phyloP scores from a whole-genome alignment of 2,888 invertebrate species.

The Dryococelus australis region DNA sequence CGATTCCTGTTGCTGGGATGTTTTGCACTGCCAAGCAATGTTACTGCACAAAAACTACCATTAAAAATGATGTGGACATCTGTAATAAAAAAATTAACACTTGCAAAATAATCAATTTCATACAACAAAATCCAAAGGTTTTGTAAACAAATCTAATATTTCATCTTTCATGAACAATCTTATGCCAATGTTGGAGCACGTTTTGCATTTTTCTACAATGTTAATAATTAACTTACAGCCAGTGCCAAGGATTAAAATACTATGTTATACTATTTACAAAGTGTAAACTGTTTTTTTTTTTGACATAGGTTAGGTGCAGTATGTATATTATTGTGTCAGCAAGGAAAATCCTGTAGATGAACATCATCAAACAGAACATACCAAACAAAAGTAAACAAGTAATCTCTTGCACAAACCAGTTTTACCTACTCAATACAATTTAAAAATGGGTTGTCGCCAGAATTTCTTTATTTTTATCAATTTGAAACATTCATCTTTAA shows the following conservation, averaged over 20 bases:
- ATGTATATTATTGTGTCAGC: background rate
- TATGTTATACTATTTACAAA: background rate
- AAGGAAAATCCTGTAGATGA: background rate
- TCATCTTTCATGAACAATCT: background rate
- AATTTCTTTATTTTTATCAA: background rate
- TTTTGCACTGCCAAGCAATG: background rate
- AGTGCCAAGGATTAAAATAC: slow-evolving; percentile 16
- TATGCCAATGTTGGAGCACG: slow-evolving; percentile 1
- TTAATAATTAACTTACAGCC: background rate
- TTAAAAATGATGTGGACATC: background rate
- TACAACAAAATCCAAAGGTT: background rate
- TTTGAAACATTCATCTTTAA: no score
- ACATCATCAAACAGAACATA: background rate
- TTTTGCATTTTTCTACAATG: slow-evolving; percentile 1
- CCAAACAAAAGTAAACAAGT: background rate
- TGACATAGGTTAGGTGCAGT: background rate
- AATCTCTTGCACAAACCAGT: background rate
- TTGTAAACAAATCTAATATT: background rate
- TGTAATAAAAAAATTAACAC: background rate
- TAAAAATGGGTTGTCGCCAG: background rate
- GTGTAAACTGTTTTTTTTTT: background rate
- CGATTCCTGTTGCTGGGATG: background rate
- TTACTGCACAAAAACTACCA: background rate
- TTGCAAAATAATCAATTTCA: background rate
- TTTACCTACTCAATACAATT: background rate